These are phyloP conservation scores for Taenaris catops DNA, from an alignment of 2,888 invertebrate genomes.

Conservation along the genomic window DNA sequence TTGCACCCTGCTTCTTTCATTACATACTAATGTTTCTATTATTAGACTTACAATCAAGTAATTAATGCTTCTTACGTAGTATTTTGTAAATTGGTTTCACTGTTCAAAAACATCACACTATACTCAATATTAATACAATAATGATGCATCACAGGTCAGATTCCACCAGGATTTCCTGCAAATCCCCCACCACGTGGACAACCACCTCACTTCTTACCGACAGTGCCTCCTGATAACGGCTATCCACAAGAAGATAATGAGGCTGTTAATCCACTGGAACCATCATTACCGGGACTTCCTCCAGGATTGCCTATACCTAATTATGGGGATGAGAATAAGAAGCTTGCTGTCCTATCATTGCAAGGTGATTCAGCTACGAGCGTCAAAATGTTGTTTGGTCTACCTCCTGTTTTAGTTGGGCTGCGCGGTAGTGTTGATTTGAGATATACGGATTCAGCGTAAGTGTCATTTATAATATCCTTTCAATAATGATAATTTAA, in stretches of 20 bases:
- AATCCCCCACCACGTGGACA: conserved; percentile 32
- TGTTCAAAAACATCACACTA: too few species aligned
- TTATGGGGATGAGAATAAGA: conserved; percentile 58
- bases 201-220: conserved; percentile 56
- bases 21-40: conserved; percentile 10
- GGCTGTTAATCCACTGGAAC: conserved; percentile 38
- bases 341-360: conserved; percentile 79
- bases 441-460: conserved; percentile 89
- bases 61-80: too few species aligned
- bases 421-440: conserved; percentile 93
- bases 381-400: conserved; percentile 89
- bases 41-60: too few species aligned
- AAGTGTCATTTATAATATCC: conserved; percentile 43
- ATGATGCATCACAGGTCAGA: conserved; percentile 48
- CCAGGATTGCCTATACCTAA: conserved; percentile 45
- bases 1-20: conserved; percentile 16
- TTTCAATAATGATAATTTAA: background rate
- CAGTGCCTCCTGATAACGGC: conserved; percentile 59
- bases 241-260: conserved; percentile 57
- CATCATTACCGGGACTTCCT: conserved; percentile 36
- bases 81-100: too few species aligned
- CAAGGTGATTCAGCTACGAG: conserved; percentile 89
- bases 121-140: too few species aligned
- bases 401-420: conserved; percentile 90
- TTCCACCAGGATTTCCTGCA: conserved; percentile 33